Percentiles rank a stretch among this genome's conserved stretches.
Evolutionary conservation across 2,797 vertebrate genomes (phyloP).

Genomic region (Serranus cabrilla): DNA sequence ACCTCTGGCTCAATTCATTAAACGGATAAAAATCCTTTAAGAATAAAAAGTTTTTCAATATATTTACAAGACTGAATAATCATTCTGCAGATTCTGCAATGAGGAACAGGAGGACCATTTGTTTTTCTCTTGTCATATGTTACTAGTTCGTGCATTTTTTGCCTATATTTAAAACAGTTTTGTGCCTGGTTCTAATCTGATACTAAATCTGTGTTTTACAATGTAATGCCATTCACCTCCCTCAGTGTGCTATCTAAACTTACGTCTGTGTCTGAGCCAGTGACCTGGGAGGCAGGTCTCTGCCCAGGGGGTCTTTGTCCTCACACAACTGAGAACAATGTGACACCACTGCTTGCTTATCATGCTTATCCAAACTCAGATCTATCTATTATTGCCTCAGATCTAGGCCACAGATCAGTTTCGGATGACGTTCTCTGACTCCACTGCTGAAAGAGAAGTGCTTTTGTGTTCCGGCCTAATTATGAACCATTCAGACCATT

Average conservation of each 20-base stretch:
- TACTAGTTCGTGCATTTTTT: too few relatives aligned
- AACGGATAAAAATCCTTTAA: not conserved
- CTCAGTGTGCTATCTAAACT: conserved; percentile 41
- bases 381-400: conserved; percentile 51
- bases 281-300: conserved; percentile 57
- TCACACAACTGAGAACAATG: conserved; percentile 68
- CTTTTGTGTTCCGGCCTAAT: conserved; percentile 53
- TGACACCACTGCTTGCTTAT: conserved; percentile 61
- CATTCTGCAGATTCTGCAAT: too few relatives aligned
- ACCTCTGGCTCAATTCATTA: not conserved
- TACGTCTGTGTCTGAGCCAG: conserved; percentile 48
- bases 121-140: too few relatives aligned
- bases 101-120: too few relatives aligned
- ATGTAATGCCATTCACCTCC: conserved; percentile 24
- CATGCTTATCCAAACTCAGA: conserved; percentile 55
- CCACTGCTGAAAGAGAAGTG: conserved; percentile 23
- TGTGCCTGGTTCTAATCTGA: conserved; percentile 23
- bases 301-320: conserved; percentile 69
- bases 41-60: conserved; percentile 7
- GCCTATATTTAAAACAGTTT: too few relatives aligned
- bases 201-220: conserved; percentile 45
- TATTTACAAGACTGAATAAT: too few relatives aligned
- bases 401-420: conserved; percentile 73
- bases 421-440: conserved; percentile 51
- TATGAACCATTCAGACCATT: too few relatives aligned